A percentile compares a stretch with the other conserved stretches of the same genome.
These are phyloP conservation scores for Phalacrocorax pelagicus DNA, from an alignment of 2,113 vertebrate genomes.

Conservation along the genomic window DNA sequence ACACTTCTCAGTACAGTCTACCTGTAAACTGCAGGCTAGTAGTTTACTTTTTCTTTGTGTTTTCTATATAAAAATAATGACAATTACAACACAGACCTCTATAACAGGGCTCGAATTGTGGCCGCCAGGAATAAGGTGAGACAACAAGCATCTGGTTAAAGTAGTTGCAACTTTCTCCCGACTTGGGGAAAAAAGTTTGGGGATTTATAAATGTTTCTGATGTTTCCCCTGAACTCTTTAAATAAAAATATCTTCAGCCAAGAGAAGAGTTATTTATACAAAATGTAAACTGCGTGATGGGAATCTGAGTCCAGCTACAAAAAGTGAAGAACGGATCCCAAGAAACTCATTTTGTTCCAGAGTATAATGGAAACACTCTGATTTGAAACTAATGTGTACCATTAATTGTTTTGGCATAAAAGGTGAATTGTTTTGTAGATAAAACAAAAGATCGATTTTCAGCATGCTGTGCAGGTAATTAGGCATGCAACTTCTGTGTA, in stretches of 20 bases:
- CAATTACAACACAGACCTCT: not conserved
- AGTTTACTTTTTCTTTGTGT: not conserved
- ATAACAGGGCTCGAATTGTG: accelerated
- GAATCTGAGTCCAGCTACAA: not conserved
- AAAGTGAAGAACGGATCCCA: accelerated
- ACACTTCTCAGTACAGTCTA: not conserved
- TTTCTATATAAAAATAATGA: not conserved
- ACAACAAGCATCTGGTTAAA: not conserved
- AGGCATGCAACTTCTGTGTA: constrained; percentile 1
- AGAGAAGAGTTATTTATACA: not conserved
- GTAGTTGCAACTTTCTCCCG: accelerated
- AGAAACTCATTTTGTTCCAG: not conserved
- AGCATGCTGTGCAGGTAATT: constrained; percentile 48
- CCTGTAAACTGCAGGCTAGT: accelerated
- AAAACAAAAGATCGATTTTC: constrained; percentile 55
- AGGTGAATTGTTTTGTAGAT: constrained; percentile 48
- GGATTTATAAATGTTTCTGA: not conserved
- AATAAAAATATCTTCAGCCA: no score
- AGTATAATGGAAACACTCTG: not conserved
- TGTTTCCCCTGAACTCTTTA: not conserved
- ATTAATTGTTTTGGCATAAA: constrained; percentile 53
- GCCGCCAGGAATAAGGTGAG: not conserved
- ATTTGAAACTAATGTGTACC: constrained; percentile 26
- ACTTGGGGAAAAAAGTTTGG: no score
- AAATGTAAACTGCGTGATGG: not conserved